A percentile compares a stretch with the other conserved stretches of the same genome.
Evolutionary conservation across 2,888 invertebrate genomes (phyloP).

Genomic region (Branchellion lobata): DNA sequence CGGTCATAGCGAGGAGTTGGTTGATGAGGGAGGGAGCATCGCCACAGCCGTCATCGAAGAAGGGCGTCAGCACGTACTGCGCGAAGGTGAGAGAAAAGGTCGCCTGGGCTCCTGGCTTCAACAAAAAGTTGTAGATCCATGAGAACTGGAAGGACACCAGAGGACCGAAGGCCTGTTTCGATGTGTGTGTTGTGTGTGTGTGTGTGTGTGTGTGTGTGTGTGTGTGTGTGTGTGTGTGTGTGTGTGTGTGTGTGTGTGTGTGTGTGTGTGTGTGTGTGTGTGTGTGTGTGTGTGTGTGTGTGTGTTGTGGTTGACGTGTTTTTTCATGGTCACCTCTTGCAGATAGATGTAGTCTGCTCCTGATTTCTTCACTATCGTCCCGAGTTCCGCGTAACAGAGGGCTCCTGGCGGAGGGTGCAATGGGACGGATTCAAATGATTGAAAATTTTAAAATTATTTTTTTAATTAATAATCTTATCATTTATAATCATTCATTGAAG

Average conservation of each 20-base stretch:
- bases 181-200: too few species aligned
- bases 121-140: slow-evolving; percentile 61
- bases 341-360: slow-evolving; percentile 80
- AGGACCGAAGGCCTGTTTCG: slow-evolving; percentile 60
- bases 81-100: slow-evolving; percentile 64
- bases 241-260: too few species aligned
- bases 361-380: slow-evolving; percentile 75
- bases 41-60: slow-evolving; percentile 55
- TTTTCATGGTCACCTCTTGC: slow-evolving; percentile 45
- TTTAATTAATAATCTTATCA: too few species aligned
- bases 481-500: too few species aligned
- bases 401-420: slow-evolving; percentile 33
- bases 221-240: too few species aligned
- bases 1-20: slow-evolving; percentile 63
- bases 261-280: too few species aligned
- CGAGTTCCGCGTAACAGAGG: slow-evolving; percentile 69
- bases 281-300: too few species aligned
- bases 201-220: too few species aligned
- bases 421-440: too few species aligned
- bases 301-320: too few species aligned
- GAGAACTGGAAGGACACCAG: slow-evolving; percentile 71
- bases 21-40: slow-evolving; percentile 43
- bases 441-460: too few species aligned
- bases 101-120: slow-evolving; percentile 61
- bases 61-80: slow-evolving; percentile 55